Evolutionary conservation across 2,797 vertebrate genomes (phyloP).

Genomic region (Rhadinocentrus ornatus): DNA sequence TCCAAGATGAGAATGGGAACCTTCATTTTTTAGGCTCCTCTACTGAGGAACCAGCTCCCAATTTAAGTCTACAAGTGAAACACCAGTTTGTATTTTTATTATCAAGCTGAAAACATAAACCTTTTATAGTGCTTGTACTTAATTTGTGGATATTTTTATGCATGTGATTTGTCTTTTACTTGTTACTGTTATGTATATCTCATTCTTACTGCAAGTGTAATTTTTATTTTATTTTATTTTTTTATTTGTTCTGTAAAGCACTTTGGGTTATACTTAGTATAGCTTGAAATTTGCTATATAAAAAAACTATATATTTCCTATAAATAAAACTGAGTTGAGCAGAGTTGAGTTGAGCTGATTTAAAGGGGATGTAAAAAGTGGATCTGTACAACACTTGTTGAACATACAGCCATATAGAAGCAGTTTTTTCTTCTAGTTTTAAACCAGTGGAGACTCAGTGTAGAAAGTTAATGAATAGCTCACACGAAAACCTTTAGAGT

Average conservation of each 20-base stretch:
- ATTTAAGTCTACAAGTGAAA: background rate
- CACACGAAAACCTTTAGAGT: background rate
- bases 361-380: too few species aligned
- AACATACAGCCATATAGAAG: too few species aligned
- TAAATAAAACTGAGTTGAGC: too few species aligned
- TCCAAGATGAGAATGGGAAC: background rate
- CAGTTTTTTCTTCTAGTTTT: too few species aligned
- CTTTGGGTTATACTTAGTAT: background rate
- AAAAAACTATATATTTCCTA: too few species aligned
- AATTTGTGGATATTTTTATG: background rate
- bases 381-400: too few species aligned
- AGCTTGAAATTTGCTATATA: background rate
- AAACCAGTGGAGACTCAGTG: background rate
- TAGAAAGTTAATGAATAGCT: too few species aligned
- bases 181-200: background rate
- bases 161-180: background rate
- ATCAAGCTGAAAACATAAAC: background rate
- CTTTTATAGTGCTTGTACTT: background rate
- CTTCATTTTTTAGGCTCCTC: background rate
- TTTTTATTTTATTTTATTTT: background rate
- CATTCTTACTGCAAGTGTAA: background rate
- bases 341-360: too few species aligned
- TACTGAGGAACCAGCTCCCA: background rate
- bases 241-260: background rate
- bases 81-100: background rate